Conservation (phyloP, 2,797 vertebrate genomes). For the Tragelaphus eurycerus region DNA sequence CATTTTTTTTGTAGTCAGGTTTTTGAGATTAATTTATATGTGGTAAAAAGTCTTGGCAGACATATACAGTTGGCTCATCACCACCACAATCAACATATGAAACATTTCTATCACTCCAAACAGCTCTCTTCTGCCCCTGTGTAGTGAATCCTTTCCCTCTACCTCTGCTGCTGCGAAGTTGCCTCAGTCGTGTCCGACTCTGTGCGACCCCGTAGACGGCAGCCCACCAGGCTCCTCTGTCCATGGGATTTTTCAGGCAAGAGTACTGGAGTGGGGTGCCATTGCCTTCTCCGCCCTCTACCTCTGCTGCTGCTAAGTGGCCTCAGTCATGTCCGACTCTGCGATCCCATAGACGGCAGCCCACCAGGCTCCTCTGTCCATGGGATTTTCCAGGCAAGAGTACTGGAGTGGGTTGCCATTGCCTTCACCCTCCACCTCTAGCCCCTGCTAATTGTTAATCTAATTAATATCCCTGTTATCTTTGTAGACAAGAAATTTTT, state of each 20-base stretch:
- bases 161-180: no score
- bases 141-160: background rate
- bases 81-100: background rate
- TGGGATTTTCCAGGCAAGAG: no score
- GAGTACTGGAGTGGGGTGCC: no score
- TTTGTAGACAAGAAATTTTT: background rate
- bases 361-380: no score
- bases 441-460: background rate
- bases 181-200: no score
- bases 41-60: background rate
- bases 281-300: background rate
- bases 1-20: conserved; percentile 1
- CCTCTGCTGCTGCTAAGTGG: no score
- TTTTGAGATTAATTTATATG: background rate
- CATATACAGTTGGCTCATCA: background rate
- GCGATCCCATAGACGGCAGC: no score
- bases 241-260: no score
- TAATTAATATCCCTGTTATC: background rate
- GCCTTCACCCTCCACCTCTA: background rate
- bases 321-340: no score
- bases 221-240: no score
- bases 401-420: no score
- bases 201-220: no score
- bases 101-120: background rate
- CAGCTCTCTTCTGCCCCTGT: background rate